Conservation (phyloP, 2,797 vertebrate genomes). For the Arrhamphus sclerolepis region DNA sequence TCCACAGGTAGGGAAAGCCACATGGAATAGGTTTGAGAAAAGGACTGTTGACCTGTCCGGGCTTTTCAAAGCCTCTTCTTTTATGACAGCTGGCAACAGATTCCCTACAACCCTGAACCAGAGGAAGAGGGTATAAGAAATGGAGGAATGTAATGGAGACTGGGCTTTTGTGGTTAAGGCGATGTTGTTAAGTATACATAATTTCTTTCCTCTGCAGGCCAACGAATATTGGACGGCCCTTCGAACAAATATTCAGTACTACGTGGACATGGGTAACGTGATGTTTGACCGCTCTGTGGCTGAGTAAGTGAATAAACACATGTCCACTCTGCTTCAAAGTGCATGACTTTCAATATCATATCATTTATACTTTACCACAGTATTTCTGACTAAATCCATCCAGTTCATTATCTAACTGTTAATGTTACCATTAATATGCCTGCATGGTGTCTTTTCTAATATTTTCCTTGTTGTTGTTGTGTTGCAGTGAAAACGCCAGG, state of each 20-base stretch:
- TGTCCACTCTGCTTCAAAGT: background rate
- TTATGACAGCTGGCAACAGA: no score
- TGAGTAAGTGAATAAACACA: slow-evolving; percentile 57
- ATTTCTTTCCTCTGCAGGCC: slow-evolving; percentile 44
- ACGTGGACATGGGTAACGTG: slow-evolving; percentile 75
- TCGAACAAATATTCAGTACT: slow-evolving; percentile 72
- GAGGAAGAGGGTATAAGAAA: no score
- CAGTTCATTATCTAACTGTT: background rate
- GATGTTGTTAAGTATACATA: background rate
- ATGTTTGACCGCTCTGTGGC: slow-evolving; percentile 76
- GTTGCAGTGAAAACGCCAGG: slow-evolving; percentile 72
- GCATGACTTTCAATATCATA: background rate
- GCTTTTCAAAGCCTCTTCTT: no score
- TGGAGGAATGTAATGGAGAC: no score
- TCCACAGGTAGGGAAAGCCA: no score
- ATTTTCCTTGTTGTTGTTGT: background rate
- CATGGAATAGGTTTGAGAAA: no score
- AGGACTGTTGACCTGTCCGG: no score
- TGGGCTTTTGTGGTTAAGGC: background rate
- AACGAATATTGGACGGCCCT: slow-evolving; percentile 75
- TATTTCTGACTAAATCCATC: background rate
- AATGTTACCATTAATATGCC: no score
- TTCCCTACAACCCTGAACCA: no score
- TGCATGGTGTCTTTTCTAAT: no score
- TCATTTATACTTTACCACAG: no score